Conservation (phyloP, 2,888 invertebrate genomes). For the Drosophila mimetica region DNA sequence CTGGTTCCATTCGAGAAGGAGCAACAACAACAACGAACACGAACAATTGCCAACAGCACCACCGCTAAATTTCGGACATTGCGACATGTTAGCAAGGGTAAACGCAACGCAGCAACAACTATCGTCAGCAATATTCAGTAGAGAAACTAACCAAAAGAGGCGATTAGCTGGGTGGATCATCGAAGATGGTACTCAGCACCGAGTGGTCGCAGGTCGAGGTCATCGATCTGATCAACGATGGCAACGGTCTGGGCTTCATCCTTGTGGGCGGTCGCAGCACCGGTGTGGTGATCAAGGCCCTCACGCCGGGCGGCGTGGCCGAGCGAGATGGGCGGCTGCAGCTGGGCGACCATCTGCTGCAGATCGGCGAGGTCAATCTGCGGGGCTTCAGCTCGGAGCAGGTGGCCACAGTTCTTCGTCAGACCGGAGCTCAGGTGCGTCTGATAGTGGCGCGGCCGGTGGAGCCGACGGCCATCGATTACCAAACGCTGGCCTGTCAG, state of each 20-base stretch:
- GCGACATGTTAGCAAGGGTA: conserved; percentile 57
- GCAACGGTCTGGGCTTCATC: conserved; percentile 98
- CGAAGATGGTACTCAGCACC: conserved; percentile 94
- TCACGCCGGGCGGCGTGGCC: conserved; percentile 98
- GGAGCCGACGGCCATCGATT: conserved; percentile 93
- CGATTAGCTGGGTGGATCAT: conserved; percentile 14
- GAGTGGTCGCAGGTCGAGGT: conserved; percentile 99
- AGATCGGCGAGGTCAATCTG: conserved; percentile 96
- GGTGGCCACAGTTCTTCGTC: conserved; percentile 93
- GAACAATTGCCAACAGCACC: conserved; percentile 62
- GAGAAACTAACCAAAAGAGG: conserved; percentile 2
- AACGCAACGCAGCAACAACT: conserved; percentile 17
- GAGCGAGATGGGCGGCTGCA: conserved; percentile 97
- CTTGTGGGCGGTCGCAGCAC: conserved; percentile 99
- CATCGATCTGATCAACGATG: conserved; percentile 98
- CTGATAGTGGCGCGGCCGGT: conserved; percentile 97
- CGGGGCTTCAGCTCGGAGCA: conserved; percentile 98
- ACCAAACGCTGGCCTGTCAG: conserved; percentile 89
- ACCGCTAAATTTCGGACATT: conserved; percentile 40
- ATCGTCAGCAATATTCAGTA: conserved; percentile 23
- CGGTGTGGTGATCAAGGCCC: conserved; percentile 99
- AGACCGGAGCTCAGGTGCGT: conserved; percentile 88
- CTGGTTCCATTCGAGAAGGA: conserved; percentile 14
- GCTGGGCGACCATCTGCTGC: conserved; percentile 98
- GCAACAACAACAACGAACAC: conserved; percentile 3